Percentiles rank a stretch among this genome's conserved stretches.
These are phyloP conservation scores for Pherbina coryleti DNA, from an alignment of 2,888 invertebrate species.

Conservation along the genomic window DNA sequence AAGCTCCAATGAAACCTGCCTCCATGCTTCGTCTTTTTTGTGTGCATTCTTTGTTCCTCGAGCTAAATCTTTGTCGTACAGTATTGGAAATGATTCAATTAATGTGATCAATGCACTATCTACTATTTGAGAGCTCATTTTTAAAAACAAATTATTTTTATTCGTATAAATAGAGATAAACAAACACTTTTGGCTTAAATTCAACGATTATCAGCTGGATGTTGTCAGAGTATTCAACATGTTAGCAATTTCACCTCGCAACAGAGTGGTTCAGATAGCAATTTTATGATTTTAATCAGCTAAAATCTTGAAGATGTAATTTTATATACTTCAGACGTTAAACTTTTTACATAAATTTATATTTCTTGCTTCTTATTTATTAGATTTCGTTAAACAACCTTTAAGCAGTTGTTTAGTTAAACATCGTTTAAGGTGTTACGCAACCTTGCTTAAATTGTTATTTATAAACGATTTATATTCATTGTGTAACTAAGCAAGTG, in stretches of 20 bases:
- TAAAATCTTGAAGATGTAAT: too few species aligned
- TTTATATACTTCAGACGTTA: too few species aligned
- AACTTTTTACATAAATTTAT: too few species aligned
- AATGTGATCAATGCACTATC: conserved; percentile 53
- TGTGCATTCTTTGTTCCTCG: conserved; percentile 56
- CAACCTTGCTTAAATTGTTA: too few species aligned
- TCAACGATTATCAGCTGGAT: not conserved
- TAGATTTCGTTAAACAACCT: too few species aligned
- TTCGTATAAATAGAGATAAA: not conserved
- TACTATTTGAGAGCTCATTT: too few species aligned
- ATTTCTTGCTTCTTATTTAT: too few species aligned
- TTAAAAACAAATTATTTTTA: too few species aligned
- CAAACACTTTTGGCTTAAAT: not conserved
- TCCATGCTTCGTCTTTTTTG: conserved; percentile 62
- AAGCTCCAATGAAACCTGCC: conserved; percentile 54
- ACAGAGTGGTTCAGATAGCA: not conserved
- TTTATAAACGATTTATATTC: too few species aligned
- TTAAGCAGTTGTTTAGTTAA: too few species aligned
- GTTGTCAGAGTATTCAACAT: not conserved
- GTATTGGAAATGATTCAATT: conserved; percentile 58
- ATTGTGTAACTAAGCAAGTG: too few species aligned
- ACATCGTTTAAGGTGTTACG: too few species aligned
- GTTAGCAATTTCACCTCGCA: not conserved
- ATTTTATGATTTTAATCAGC: not conserved
- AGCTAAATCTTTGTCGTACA: conserved; percentile 60